Percentiles rank a stretch among this genome's conserved stretches.
Conservation (phyloP, 2,797 vertebrate species). For the Heliangelus exortis region DNA sequence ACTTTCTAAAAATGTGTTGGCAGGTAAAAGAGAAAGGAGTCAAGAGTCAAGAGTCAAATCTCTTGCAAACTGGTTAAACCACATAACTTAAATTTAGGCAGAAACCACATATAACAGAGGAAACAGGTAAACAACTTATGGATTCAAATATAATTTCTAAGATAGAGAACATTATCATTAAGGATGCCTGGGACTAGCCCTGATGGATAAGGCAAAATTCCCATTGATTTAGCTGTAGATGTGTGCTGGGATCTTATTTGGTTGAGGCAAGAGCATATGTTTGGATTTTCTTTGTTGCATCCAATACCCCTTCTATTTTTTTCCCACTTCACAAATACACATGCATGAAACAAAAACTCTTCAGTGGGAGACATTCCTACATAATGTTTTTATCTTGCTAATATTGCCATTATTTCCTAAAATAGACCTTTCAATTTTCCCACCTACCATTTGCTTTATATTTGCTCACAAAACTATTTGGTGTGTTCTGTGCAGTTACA, state of each 20-base stretch:
- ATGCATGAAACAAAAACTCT: neutral
- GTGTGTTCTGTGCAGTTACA: neutral
- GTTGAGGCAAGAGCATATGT: neutral
- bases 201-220: neutral
- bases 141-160: neutral
- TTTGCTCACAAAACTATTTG: constrained; percentile 1
- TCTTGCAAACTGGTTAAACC: constrained; percentile 28
- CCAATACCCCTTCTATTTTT: neutral
- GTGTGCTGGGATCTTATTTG: neutral
- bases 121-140: neutral
- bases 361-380: neutral
- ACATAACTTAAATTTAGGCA: neutral
- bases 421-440: neutral
- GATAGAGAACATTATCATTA: neutral
- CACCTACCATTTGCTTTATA: neutral
- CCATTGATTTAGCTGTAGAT: neutral
- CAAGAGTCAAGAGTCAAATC: constrained; percentile 40
- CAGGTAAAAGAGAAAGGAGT: constrained; percentile 1
- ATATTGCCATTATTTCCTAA: neutral
- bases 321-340: neutral
- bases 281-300: neutral
- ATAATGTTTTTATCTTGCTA: neutral
- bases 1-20: constrained; percentile 1
- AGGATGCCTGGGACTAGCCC: neutral
- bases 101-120: neutral